Evolutionary conservation across 2,888 invertebrate genomes (phyloP).

Genomic region (Trilocha varians): DNA sequence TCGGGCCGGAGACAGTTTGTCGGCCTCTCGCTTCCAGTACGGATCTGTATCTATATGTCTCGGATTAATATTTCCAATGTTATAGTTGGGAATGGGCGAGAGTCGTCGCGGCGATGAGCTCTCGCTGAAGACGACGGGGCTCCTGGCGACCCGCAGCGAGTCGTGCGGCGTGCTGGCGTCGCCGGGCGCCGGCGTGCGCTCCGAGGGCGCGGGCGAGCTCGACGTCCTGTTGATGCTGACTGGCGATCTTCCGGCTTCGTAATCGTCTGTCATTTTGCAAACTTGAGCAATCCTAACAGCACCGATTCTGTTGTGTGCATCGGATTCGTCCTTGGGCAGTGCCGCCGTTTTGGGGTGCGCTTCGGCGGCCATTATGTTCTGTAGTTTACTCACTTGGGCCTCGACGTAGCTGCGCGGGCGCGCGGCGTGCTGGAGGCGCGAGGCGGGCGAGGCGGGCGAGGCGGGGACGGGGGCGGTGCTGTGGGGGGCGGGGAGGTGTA

Average conservation of each 20-base stretch:
- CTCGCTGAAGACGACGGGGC: constrained; percentile 62
- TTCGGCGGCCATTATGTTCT: constrained; percentile 51
- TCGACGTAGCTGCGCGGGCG: constrained; percentile 61
- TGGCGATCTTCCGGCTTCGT: constrained; percentile 35
- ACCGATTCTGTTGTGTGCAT: constrained; percentile 41
- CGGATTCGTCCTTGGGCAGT: constrained; percentile 38
- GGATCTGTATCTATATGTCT: constrained; percentile 60
- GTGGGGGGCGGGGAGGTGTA: constrained; percentile 30
- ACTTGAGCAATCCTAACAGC: constrained; percentile 47
- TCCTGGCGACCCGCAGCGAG: constrained; percentile 38
- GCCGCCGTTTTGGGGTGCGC: constrained; percentile 40
- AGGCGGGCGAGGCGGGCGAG: constrained; percentile 25
- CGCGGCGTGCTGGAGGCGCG: constrained; percentile 24
- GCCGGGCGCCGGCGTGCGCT: constrained; percentile 22
- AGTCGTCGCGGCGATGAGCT: constrained; percentile 55
- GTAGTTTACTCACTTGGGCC: constrained; percentile 60
- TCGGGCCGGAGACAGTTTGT: constrained; percentile 43
- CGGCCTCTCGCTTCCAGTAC: constrained; percentile 51
- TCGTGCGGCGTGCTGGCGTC: constrained; percentile 50
- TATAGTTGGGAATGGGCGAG: constrained; percentile 64
- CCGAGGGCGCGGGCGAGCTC: constrained; percentile 44
- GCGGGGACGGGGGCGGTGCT: constrained; percentile 22
- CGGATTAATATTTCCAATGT: constrained; percentile 69
- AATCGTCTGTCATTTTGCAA: constrained; percentile 35
- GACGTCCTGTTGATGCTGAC: constrained; percentile 44